Percentiles rank a stretch among this genome's conserved stretches.
phyloP scores from a whole-genome alignment of 2,888 invertebrate genomes.

The Dexiosoma caninum region DNA sequence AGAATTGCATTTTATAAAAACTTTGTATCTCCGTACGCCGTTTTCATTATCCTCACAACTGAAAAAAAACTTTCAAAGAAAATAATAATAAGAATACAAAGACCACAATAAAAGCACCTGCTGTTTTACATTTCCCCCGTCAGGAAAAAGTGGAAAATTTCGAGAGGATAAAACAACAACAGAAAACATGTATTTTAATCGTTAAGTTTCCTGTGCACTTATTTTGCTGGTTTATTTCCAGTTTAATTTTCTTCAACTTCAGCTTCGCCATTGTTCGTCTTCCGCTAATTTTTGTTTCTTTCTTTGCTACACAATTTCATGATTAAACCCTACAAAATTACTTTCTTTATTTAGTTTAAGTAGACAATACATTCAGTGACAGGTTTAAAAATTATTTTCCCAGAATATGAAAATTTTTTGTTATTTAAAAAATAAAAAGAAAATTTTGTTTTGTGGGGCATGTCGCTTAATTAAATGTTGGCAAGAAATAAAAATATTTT shows the following conservation, averaged over 20 bases:
- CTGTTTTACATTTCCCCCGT: conserved; percentile 31
- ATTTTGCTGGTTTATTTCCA: conserved; percentile 3
- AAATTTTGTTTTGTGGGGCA: neutral
- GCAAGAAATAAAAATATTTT: neutral
- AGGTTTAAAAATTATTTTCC: neutral
- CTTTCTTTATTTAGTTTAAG: conserved; percentile 3
- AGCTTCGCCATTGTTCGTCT: neutral
- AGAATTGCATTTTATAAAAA: too few species aligned
- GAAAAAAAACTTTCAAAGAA: neutral
- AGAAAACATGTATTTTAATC: conserved; percentile 7
- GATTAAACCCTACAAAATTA: conserved; percentile 16
- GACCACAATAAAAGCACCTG: conserved; percentile 28
- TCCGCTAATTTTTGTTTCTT: neutral
- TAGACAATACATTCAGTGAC: neutral
- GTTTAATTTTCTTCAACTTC: neutral
- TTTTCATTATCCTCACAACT: neutral
- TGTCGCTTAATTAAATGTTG: neutral
- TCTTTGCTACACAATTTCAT: neutral
- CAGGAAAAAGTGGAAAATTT: neutral
- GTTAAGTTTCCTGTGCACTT: conserved; percentile 4
- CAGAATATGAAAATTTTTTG: conserved; percentile 15
- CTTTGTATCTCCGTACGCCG: too few species aligned
- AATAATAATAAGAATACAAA: neutral
- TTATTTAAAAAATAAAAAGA: neutral
- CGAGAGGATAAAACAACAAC: neutral